Evolutionary conservation across 2,113 vertebrate species (phyloP).

Genomic region (Carassius carassius): DNA sequence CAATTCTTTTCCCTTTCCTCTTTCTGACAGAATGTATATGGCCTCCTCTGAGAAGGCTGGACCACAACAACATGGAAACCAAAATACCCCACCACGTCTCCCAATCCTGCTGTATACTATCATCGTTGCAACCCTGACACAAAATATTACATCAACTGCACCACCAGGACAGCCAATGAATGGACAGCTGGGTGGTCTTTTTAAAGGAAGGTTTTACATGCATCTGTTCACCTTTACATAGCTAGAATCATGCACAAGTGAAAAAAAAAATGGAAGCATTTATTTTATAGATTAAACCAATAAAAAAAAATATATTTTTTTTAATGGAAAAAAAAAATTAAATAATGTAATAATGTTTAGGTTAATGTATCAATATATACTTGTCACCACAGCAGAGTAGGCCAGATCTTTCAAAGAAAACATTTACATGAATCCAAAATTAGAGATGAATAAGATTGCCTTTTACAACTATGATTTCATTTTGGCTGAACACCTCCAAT

Average conservation of each 20-base stretch:
- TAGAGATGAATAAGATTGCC: neutral
- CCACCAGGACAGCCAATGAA: slow-evolving; percentile 20
- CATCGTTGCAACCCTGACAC: slow-evolving; percentile 38
- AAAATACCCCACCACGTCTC: slow-evolving; percentile 69
- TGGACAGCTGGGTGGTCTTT: slow-evolving; percentile 62
- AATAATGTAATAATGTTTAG: no score
- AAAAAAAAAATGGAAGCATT: no score
- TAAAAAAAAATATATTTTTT: no score
- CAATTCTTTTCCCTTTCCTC: neutral
- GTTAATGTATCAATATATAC: neutral
- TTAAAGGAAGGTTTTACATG: slow-evolving; percentile 43
- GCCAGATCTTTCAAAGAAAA: neutral
- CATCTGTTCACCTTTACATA: slow-evolving; percentile 55
- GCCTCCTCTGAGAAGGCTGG: slow-evolving; percentile 54
- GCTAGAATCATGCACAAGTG: neutral
- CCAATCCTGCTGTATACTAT: slow-evolving; percentile 47
- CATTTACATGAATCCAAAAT: neutral
- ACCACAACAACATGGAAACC: slow-evolving; percentile 62
- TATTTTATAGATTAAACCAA: no score
- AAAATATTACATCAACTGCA: slow-evolving; percentile 47
- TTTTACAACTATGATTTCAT: neutral
- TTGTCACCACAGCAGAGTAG: neutral
- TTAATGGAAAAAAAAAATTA: no score
- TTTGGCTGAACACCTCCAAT: neutral
- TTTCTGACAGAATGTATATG: slow-evolving; percentile 41